Evolutionary conservation across 2,797 vertebrate genomes (phyloP), one percentile per base, ranked within the genome.

Genomic region (Pelodytes ibericus): DNA sequence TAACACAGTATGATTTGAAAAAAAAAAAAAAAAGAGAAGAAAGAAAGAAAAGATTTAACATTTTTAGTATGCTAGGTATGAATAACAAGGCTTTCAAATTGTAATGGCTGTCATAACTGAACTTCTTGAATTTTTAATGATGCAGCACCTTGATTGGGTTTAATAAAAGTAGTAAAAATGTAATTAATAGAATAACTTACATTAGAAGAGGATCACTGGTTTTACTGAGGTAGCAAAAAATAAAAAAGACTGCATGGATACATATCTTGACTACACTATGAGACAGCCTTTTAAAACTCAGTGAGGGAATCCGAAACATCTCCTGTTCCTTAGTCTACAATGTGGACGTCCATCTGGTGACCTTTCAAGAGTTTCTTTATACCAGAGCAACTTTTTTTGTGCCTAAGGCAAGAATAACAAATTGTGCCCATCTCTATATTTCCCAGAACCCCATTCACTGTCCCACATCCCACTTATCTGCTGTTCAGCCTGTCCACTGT

Each of bases 61-160:
- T 86, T 84, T 53, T 87, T 89, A 89, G 82, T 67, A 85, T 75
- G 77, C 88, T 84, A 87, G 82, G 80, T 81, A 84, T 87, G 86
- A 90, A 86, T 92, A 90, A 87, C 82, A 87, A 86, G 81, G 81
- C 86, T 86, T 88, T 92, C 88, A 92, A 90, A 89, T 67, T 81
- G 85, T 91, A 91, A 89, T 89, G 87, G 86, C 85, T 85, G 61
- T 86, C 86, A 85, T 89, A 90, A 89, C 84, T 81, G 44, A 84
- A 79, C 73, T 86, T 84, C 71, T 62, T 63, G 0, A 60, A 39
- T 80, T 84, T 89, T 88, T 86, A 89, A 85, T 83, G 74, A 70
- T 67, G 83, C 2, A 2, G 80, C 86, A 85, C 84, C 87, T 77
- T 82, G 86, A 82, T 77, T 77, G 67, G 44, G 58, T 80, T 81